A percentile compares a stretch with the other conserved stretches of the same genome.
phyloP scores from a whole-genome alignment of 2,888 invertebrate species.

The Flabesymbios commensalis region DNA sequence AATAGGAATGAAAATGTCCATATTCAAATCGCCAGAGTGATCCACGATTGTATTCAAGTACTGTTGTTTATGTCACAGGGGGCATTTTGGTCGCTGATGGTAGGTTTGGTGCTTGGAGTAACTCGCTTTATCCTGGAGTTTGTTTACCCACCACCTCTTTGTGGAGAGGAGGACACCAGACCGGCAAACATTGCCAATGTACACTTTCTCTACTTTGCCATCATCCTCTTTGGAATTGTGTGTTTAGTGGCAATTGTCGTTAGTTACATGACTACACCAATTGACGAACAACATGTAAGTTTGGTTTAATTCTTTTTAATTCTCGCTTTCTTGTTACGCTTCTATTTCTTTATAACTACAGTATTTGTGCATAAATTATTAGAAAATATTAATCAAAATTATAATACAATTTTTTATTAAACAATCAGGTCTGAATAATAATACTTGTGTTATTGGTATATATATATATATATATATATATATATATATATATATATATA shows the following conservation, averaged over 20 bases:
- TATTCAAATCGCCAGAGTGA: too few species aligned
- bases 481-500: slow-evolving; percentile 3
- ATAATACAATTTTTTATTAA: too few species aligned
- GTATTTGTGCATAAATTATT: too few species aligned
- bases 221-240: slow-evolving; percentile 62
- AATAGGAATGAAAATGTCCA: too few species aligned
- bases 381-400: too few species aligned
- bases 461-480: too few species aligned
- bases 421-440: too few species aligned
- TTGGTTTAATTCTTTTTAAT: not conserved
- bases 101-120: slow-evolving; percentile 62
- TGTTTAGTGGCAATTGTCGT: slow-evolving; percentile 56
- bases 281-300: slow-evolving; percentile 35
- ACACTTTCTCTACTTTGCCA: slow-evolving; percentile 64
- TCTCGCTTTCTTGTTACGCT: not conserved
- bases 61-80: too few species aligned
- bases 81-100: slow-evolving; percentile 65
- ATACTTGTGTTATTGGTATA: too few species aligned
- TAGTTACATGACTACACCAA: slow-evolving; percentile 62
- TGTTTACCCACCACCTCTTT: slow-evolving; percentile 60
- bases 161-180: slow-evolving; percentile 45
- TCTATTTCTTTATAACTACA: not conserved
- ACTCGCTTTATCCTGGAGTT: slow-evolving; percentile 64
- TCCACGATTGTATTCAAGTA: too few species aligned
- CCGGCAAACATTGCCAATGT: slow-evolving; percentile 50